Conservation (phyloP, 2,113 vertebrate species). For the Calidris pugnax region DNA sequence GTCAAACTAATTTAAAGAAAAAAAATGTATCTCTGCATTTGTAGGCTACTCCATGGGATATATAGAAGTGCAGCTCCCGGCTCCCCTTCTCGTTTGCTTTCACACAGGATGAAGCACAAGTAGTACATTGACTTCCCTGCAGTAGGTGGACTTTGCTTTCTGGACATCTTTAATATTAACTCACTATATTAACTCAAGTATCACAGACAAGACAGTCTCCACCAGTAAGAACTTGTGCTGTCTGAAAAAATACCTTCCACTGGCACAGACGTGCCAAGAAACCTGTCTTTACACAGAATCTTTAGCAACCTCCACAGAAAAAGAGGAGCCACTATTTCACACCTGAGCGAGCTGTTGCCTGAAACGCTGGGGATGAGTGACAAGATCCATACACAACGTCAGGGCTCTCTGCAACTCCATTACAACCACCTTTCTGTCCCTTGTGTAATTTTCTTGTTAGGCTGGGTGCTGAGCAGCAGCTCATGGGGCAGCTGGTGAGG, state of each 20-base stretch:
- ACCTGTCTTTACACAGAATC: not conserved
- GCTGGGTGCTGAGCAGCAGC: not conserved
- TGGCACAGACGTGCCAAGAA: not conserved
- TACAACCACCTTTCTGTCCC: not conserved
- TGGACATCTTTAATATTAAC: not conserved
- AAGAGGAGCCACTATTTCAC: not conserved
- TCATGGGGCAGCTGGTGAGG: not conserved
- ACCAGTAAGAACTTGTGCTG: not conserved
- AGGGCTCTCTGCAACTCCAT: not conserved
- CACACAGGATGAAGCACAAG: not conserved
- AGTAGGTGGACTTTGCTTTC: not conserved
- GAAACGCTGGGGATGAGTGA: not conserved
- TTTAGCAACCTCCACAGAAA: not conserved
- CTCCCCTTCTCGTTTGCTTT: not conserved
- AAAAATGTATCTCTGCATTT: not conserved
- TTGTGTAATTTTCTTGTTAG: too few species aligned
- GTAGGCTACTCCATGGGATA: not conserved
- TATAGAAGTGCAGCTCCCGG: not conserved
- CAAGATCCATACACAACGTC: not conserved
- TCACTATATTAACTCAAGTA: too few species aligned
- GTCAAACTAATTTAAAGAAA: not conserved
- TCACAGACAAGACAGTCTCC: not conserved
- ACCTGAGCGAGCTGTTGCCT: not conserved
- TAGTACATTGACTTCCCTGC: not conserved
- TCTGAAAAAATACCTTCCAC: not conserved